These are phyloP conservation scores for Magallana nippona DNA, from an alignment of 2,888 invertebrate species.

Conservation along the genomic window DNA sequence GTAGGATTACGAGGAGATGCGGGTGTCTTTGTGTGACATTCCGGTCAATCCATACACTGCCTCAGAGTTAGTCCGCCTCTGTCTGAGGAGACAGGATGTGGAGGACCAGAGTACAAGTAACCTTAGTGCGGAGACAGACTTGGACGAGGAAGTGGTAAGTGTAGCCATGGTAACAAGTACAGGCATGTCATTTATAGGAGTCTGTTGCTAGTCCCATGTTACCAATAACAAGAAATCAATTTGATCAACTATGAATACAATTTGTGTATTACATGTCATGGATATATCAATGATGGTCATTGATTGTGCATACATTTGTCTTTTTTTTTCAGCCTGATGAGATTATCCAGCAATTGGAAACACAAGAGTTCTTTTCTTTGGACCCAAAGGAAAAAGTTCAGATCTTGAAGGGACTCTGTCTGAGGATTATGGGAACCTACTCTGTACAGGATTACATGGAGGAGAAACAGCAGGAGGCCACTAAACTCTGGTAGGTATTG, in stretches of 20 bases:
- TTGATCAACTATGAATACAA: no score
- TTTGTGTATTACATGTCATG: no score
- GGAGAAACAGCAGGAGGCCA: conserved; percentile 73
- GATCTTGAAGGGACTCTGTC: conserved; percentile 76
- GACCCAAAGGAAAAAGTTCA: conserved; percentile 72
- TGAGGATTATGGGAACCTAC: conserved; percentile 77
- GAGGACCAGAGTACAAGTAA: conserved; percentile 61
- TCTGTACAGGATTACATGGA: conserved; percentile 79
- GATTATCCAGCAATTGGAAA: conserved; percentile 73
- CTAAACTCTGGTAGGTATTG: conserved; percentile 71
- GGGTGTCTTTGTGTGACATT: conserved; percentile 72
- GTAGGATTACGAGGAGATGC: conserved; percentile 76
- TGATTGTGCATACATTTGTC: no score
- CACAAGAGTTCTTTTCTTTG: conserved; percentile 73
- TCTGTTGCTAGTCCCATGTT: no score
- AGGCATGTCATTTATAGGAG: not conserved
- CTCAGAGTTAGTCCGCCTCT: conserved; percentile 76
- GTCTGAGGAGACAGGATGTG: conserved; percentile 72
- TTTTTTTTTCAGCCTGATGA: conserved; percentile 72
- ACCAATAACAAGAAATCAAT: not conserved
- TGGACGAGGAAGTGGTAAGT: conserved; percentile 70
- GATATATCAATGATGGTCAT: no score
- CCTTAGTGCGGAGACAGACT: conserved; percentile 54
- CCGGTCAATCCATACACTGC: conserved; percentile 75
- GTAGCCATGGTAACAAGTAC: not conserved